Percentiles rank a stretch among this genome's conserved stretches.
These are phyloP conservation scores for Graptemys geographica DNA, from an alignment of 2,797 vertebrate genomes.

Conservation along the genomic window DNA sequence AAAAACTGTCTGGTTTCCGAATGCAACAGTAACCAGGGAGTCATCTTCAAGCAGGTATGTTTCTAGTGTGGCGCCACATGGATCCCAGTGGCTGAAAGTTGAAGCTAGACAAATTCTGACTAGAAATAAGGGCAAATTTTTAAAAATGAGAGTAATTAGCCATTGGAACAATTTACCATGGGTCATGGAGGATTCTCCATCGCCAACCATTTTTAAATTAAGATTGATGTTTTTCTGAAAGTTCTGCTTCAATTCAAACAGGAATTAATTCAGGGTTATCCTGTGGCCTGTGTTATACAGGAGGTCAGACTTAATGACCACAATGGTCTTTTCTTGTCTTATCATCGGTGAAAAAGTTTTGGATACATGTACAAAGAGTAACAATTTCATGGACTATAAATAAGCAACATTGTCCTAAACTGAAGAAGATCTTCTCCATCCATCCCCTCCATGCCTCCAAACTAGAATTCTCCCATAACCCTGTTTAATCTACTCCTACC, in stretches of 20 bases:
- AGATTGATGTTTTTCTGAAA: conserved; percentile 37
- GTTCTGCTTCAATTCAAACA: conserved; percentile 67
- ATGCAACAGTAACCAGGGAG: background rate
- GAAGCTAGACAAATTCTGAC: background rate
- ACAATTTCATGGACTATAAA: conserved; percentile 34
- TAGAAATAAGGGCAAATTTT: background rate
- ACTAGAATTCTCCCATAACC: conserved; percentile 47
- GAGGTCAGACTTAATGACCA: conserved; percentile 70
- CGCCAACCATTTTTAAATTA: conserved; percentile 38
- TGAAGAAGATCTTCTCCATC: background rate
- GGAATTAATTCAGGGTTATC: conserved; percentile 42
- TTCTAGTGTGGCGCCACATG: background rate
- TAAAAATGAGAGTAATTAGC: background rate
- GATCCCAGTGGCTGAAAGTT: background rate
- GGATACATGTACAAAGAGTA: conserved; percentile 44
- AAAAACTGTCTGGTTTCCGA: background rate
- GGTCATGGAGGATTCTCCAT: conserved; percentile 56
- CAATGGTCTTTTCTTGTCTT: conserved; percentile 71
- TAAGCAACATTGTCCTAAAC: background rate
- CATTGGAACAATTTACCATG: background rate
- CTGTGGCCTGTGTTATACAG: conserved; percentile 66
- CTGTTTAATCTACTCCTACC: conserved; percentile 30
- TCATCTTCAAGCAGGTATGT: background rate
- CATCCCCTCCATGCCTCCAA: conserved; percentile 10
- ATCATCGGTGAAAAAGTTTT: conserved; percentile 58